Base-by-base conservation (phyloP, 2,888 invertebrate species). In the Lasioglossum marginatum region DNA sequence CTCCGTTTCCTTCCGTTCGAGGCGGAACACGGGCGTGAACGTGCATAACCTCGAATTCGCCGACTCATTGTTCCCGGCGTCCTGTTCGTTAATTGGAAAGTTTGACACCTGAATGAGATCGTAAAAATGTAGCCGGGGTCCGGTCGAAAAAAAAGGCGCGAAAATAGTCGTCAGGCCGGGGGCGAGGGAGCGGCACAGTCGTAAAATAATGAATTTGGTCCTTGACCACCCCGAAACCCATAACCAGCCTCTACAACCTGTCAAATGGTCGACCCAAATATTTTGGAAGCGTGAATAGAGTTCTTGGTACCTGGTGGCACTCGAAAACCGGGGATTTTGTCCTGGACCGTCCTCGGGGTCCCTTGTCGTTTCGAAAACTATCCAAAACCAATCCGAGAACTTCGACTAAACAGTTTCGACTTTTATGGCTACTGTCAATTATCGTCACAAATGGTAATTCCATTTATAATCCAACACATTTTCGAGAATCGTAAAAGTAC, bases 141-240 rank as follows among this genome's bases (percentile, higher is more conserved):
- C 27, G 48, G 23, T 57, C 52, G 60, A 77, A 78, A 82, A 66
- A 43, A 79, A 81, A 76, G 87, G 86, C 81, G 87, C 87, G 86
- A 87, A 86, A 87, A 83, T 79, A 81, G 87, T 79, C 79, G 79
- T 83, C 86, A 52, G 52, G 27, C 16, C 23, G 27, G 45, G 66
- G 4, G n/a, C 48, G 19, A 16, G 74, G 23, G 34, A 37, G 4
- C 34, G 37, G 66, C 66, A 27, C 75, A 73, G n/a, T 86, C 87
- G 81, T 87, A 87, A 87, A 86, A 86, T 87, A 87, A 87, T 86
- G 86, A 87, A 87, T 87, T 87, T 77, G 79, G 81, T 77, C 83
- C 83, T 87, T 79, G 86, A 83, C 87, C 87, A 87, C 78, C 83
- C 81, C 48, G 81, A 79, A 87, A 87, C 81, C 79, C 74, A 78